phyloP scores from a whole-genome alignment of 2,888 invertebrate genomes.

The Pantelozetes paolii region DNA sequence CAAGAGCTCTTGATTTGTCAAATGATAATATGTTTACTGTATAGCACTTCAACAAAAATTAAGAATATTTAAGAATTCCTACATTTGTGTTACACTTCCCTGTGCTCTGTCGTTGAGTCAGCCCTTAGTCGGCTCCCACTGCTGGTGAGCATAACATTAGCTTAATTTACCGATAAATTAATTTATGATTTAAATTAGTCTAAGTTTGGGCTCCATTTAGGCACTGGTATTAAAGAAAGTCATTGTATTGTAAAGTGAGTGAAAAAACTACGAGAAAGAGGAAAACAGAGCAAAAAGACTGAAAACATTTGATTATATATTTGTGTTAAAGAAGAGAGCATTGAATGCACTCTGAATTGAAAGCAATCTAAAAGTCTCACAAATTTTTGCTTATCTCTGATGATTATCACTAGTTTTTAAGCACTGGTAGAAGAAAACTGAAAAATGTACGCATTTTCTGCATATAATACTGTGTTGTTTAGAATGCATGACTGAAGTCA shows the following conservation, averaged over 20 bases:
- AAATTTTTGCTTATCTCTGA: slow-evolving; percentile 17
- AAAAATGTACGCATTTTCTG: neutral
- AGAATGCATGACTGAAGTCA: neutral
- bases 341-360: neutral
- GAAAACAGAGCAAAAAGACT: slow-evolving; percentile 5
- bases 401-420: slow-evolving; percentile 29
- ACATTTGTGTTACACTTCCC: neutral
- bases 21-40: slow-evolving; percentile 20
- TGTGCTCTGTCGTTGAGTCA: neutral
- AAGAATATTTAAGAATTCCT: neutral
- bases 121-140: neutral
- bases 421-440: neutral
- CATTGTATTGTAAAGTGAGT: neutral
- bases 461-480: neutral
- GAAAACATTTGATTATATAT: slow-evolving; percentile 9
- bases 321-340: neutral
- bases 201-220: slow-evolving; percentile 15
- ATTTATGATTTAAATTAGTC: slow-evolving; percentile 23
- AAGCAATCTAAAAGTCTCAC: neutral
- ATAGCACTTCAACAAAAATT: neutral
- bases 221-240: slow-evolving; percentile 1
- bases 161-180: slow-evolving; percentile 33
- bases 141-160: neutral
- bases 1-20: slow-evolving; percentile 15
- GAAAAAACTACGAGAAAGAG: neutral